Evolutionary conservation across 2,797 vertebrate genomes (phyloP).

Genomic region (Lacerta viridis): DNA sequence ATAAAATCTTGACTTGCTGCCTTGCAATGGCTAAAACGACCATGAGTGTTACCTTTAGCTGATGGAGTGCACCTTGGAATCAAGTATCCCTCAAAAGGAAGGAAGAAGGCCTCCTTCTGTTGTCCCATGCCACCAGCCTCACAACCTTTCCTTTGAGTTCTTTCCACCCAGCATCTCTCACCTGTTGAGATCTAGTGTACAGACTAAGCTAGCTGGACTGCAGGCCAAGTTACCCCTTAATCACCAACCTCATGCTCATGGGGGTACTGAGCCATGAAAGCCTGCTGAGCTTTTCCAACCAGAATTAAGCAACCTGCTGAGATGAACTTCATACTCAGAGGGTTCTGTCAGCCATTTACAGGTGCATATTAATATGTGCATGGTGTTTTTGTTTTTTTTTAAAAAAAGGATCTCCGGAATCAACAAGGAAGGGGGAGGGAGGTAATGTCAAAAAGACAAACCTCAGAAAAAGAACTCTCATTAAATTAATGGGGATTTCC

Average conservation of each 20-base stretch:
- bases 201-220: slow-evolving; percentile 34
- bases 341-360: not conserved
- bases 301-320: slow-evolving; percentile 26
- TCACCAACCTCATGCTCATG: slow-evolving; percentile 45
- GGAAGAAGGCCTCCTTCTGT: slow-evolving; percentile 17
- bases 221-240: slow-evolving; percentile 44
- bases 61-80: not conserved
- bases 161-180: slow-evolving; percentile 40
- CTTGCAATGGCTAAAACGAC: not conserved
- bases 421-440: not conserved
- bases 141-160: slow-evolving; percentile 33
- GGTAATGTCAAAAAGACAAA: slow-evolving; percentile 1
- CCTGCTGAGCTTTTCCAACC: slow-evolving; percentile 31
- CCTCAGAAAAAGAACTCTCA: not conserved
- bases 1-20: not conserved
- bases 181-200: slow-evolving; percentile 43
- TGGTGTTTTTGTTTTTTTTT: not conserved
- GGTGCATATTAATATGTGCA: not conserved
- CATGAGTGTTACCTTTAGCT: not conserved
- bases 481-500: slow-evolving; percentile 3
- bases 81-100: not conserved
- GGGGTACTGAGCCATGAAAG: slow-evolving; percentile 36
- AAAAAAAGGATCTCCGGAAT: not conserved
- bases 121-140: slow-evolving; percentile 23
- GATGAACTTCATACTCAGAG: slow-evolving; percentile 1